Base-by-base conservation (phyloP, 2,113 vertebrate species). In the Saguinus imperator region DNA sequence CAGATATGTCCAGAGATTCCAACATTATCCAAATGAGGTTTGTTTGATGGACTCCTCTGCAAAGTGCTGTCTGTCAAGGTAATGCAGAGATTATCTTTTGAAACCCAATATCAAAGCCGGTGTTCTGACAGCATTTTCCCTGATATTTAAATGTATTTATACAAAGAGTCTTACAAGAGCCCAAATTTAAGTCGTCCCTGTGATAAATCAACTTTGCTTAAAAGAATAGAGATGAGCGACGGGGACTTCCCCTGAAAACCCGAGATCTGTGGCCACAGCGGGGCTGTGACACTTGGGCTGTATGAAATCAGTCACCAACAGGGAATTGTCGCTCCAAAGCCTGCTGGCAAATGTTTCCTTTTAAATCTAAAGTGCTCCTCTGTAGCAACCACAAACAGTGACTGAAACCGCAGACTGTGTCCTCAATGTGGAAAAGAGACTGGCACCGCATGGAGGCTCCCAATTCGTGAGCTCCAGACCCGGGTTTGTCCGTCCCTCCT, bases 201-300 rank as follows among this genome's bases (percentile, higher is more conserved):
- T 37, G 43, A 48, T 27, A 5, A 4, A 1, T 73, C 40, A n/a
- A 21, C 48, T 75, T 89, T 79, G 23, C n/a, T 20, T 64, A 18
- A 82, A 58, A 70, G 68, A n/a, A 21, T 35, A 48, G 16, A 21
- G 66, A 17, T 0, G 2, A 29, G 55, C 10, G 20, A 8, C 3
- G 14, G 61, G 17, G 43, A 48, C n/a, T 8, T 43, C 29, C 48
- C 75, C 32, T 13, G 48, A 23, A 52, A 23, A 2, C 10, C 17
- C 2, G 0, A 68, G 88, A 1, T 35, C 81, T 43, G 4, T 9
- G 61, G 32, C 10, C 11, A 0, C 20, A 0, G 6, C 2, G 3
- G 5, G 1, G 23, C 5, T 1, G 5, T 2, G 9, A 14, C 37
- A 13, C 1, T 1, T 18, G 1, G 1, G 16, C 1, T 3, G 4